Base-by-base conservation (phyloP, 2,888 invertebrate genomes). In the Rosalia funebris region DNA sequence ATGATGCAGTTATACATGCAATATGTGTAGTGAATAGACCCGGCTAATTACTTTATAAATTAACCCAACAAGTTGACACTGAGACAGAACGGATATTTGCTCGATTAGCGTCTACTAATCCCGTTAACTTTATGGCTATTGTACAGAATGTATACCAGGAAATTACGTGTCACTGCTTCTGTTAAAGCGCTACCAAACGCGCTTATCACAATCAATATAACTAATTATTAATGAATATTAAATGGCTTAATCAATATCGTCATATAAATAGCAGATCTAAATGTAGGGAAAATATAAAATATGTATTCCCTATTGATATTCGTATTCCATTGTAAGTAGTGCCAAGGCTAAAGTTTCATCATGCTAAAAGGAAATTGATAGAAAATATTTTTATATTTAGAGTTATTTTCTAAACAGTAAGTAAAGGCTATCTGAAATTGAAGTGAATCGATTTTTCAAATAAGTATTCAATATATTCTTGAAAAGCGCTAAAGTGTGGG, bases 111-210 rank as follows among this genome's bases (percentile, higher is more conserved):
- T 34, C 47, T 46, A 44, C 52, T 53, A 41, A 47, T 46, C 46
- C 55, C 47, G 36, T 55, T 11, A 48, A 41, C 48, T 57, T 48
- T 19, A 48, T 15, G 34, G 31, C 42, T 25, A 34, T 14, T 17
- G 39, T 20, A 54, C 45, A 44, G 34, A 59, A 58, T 54, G 57
- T 48, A 60, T 62, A 55, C 20, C 53, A 65, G 65, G 62, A 65
- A 65, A 63, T 66, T 63, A 66, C 57, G 48, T 61, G 58, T 52
- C 59, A 56, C 57, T 59, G 60, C 41, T 57, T 57, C 34, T 19
- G 16, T 39, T 42, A 48, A 34, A 42, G 34, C 36, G 7, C 32
- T 14, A 31, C 34, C 17, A 47, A 47, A 47, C 11, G 20, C 17
- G 36, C 19, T 48, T 48, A 36, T 44, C 14, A n/a, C 12, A 37